Evolutionary conservation across 1,140 invertebrate species (phyloP).

Genomic region (Linepithema humile): DNA sequence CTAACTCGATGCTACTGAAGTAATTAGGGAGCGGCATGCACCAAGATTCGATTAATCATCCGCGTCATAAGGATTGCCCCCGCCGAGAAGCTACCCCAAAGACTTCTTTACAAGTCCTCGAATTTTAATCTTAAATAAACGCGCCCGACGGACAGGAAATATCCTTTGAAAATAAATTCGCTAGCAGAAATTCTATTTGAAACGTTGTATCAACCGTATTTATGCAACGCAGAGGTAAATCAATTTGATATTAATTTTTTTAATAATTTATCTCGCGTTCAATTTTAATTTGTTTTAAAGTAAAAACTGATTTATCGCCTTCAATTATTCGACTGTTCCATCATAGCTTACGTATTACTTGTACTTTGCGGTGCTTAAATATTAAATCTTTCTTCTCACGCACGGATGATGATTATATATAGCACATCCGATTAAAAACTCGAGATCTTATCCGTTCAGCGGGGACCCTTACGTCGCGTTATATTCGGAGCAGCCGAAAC

Average conservation of each 20-base stretch:
- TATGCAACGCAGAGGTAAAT: too few species aligned
- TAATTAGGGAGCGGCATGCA: conserved; percentile 29
- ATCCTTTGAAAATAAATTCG: too few species aligned
- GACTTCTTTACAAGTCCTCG: too few species aligned
- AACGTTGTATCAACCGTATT: too few species aligned
- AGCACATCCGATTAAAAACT: not conserved
- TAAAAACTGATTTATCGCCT: not conserved
- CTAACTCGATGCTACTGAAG: conserved; percentile 34
- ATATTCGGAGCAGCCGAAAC: not conserved
- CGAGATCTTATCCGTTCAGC: not conserved
- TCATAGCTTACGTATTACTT: conserved; percentile 2
- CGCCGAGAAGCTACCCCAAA: too few species aligned
- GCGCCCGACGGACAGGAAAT: too few species aligned
- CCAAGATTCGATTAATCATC: conserved; percentile 12
- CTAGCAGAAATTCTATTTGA: too few species aligned
- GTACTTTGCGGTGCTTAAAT: conserved; percentile 26
- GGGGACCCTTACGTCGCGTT: conserved; percentile 33
- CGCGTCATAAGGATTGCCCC: conserved; percentile 20
- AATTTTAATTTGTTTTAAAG: not conserved
- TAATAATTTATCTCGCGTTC: too few species aligned
- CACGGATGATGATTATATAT: not conserved
- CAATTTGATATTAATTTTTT: too few species aligned
- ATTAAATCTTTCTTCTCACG: not conserved
- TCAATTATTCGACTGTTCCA: not conserved
- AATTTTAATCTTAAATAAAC: too few species aligned